phyloP scores from a whole-genome alignment of 1,140 invertebrate genomes.

The Zeugodacus cucurbitae region DNA sequence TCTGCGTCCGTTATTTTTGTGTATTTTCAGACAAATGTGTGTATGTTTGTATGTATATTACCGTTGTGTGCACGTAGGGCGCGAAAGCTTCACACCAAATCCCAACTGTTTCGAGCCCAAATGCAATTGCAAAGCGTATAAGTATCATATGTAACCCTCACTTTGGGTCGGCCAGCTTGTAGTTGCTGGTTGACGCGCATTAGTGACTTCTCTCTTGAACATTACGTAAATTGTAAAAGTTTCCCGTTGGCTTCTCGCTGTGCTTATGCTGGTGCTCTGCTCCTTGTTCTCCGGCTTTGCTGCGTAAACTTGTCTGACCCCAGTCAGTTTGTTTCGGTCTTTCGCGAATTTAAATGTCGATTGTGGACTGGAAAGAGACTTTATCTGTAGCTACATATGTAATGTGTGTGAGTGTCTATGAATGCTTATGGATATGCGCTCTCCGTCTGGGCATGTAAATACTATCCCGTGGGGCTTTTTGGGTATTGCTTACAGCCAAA shows the following conservation, averaged over 20 bases:
- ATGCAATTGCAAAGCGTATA: background rate
- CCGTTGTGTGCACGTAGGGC: background rate
- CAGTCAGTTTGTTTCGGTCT: background rate
- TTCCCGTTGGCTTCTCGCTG: background rate
- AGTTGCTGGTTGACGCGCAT: background rate
- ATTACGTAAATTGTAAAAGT: slow-evolving; percentile 38
- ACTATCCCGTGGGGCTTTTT: background rate
- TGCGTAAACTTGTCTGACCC: background rate
- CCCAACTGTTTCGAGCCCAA: background rate
- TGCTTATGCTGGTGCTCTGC: too few species aligned
- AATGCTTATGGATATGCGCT: background rate
- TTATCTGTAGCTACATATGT: background rate
- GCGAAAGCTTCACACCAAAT: background rate
- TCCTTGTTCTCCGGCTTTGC: background rate
- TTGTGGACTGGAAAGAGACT: background rate
- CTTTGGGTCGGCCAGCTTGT: background rate
- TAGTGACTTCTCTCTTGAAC: background rate
- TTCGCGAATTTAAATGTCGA: slow-evolving; percentile 27
- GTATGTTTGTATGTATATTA: background rate
- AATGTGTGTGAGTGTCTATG: background rate
- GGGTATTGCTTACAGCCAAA: background rate
- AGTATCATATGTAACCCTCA: too few species aligned
- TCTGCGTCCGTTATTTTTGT: too few species aligned
- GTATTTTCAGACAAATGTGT: too few species aligned
- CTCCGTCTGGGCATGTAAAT: background rate